A percentile compares a stretch with the other conserved stretches of the same genome.
phyloP scores from a whole-genome alignment of 2,113 vertebrate species.

The Hassar affinis region DNA sequence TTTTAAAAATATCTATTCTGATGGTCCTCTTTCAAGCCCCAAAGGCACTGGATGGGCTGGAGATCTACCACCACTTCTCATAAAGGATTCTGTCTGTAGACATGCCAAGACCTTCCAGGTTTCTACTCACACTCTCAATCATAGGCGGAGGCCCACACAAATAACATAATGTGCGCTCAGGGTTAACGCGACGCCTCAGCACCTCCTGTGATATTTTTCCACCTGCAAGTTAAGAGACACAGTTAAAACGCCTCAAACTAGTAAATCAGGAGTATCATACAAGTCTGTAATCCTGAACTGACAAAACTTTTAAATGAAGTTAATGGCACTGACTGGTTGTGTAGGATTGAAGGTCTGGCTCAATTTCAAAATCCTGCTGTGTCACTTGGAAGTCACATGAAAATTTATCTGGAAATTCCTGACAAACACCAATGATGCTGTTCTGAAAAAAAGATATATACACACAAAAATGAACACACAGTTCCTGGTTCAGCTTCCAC shows the following conservation, averaged over 20 bases:
- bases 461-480: background rate
- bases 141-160: constrained; percentile 95
- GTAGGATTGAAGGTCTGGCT: constrained; percentile 76
- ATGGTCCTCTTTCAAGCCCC: background rate
- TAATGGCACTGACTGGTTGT: constrained; percentile 74
- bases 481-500: background rate
- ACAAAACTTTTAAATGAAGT: background rate
- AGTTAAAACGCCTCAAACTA: constrained; percentile 43
- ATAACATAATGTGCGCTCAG: constrained; percentile 84
- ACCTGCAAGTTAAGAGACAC: constrained; percentile 67
- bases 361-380: constrained; percentile 76
- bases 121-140: constrained; percentile 83
- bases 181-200: constrained; percentile 73
- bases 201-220: constrained; percentile 81
- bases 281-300: background rate
- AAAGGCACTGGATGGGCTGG: background rate
- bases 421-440: constrained; percentile 74
- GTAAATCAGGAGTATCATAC: background rate
- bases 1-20: constrained; percentile 1
- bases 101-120: constrained; percentile 74
- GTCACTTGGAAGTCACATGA: constrained; percentile 85
- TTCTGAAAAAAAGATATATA: constrained; percentile 60
- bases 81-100: constrained; percentile 80
- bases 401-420: constrained; percentile 79
- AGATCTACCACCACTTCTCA: constrained; percentile 95